Conservation (phyloP, 1,140 invertebrate genomes). For the Achatina immaculata region DNA sequence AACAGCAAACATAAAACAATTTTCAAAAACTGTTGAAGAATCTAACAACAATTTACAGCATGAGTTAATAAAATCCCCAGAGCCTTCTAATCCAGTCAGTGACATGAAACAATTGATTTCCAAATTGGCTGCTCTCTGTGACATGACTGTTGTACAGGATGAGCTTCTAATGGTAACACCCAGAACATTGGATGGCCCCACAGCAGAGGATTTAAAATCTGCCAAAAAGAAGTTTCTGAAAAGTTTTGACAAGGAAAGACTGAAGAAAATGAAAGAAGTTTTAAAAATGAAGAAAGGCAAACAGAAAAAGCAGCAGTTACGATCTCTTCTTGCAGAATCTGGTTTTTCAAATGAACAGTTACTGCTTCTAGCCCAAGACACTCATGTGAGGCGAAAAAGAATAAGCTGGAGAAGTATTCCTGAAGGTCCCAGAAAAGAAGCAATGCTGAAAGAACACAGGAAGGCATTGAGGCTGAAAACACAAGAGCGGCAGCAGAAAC, state of each 20-base stretch:
- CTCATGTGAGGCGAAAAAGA: neutral
- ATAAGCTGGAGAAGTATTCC: constrained; percentile 29
- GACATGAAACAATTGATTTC: constrained; percentile 15
- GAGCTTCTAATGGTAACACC: neutral
- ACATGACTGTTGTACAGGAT: constrained; percentile 25
- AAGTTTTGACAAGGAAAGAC: constrained; percentile 29
- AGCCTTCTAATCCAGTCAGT: neutral
- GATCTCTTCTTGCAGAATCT: constrained; percentile 20
- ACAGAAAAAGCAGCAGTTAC: constrained; percentile 28
- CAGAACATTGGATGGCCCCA: neutral
- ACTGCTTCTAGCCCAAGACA: constrained; percentile 6
- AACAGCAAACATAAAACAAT: neutral
- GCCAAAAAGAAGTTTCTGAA: constrained; percentile 31
- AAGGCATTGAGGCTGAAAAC: constrained; percentile 34
- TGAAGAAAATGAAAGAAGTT: constrained; percentile 36
- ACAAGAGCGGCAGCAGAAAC: constrained; percentile 29
- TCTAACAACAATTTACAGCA: neutral
- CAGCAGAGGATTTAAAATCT: constrained; percentile 22
- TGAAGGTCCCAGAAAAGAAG: constrained; percentile 19
- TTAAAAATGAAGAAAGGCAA: constrained; percentile 37
- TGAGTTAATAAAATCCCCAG: neutral
- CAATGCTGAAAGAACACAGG: constrained; percentile 29
- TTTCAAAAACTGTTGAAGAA: neutral
- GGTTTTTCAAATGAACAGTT: constrained; percentile 31
- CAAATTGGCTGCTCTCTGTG: constrained; percentile 25